These are phyloP conservation scores for Diuraphis noxia DNA, from an alignment of 1,140 invertebrate genomes.

Conservation along the genomic window DNA sequence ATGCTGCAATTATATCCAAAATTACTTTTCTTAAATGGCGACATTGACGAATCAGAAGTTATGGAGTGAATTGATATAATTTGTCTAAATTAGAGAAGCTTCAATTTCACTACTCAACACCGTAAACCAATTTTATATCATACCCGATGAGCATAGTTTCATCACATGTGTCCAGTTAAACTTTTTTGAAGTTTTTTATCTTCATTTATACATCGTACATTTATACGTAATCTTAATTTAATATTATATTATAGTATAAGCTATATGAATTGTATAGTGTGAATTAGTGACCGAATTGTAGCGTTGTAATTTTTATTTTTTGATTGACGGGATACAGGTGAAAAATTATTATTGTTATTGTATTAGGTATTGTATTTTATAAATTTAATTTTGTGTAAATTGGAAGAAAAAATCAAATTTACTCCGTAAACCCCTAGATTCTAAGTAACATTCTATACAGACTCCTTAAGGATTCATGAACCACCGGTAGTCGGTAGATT, in stretches of 20 bases:
- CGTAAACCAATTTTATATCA: not conserved
- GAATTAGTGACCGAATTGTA: too few species aligned
- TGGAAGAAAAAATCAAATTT: not conserved
- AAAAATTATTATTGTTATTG: too few species aligned
- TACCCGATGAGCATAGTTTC: not conserved
- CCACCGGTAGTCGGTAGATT: too few species aligned
- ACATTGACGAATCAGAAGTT: not conserved
- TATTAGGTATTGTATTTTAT: not conserved
- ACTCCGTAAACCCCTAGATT: not conserved
- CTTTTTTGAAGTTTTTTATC: too few species aligned
- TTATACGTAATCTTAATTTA: too few species aligned
- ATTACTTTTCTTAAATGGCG: conserved; percentile 13
- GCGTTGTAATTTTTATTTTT: too few species aligned
- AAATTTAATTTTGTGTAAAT: not conserved
- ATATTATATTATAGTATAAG: too few species aligned
- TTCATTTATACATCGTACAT: too few species aligned
- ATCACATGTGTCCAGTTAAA: too few species aligned
- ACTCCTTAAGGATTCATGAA: not conserved
- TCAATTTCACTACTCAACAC: not conserved
- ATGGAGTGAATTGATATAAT: not conserved
- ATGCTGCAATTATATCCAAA: not conserved
- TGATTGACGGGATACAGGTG: too few species aligned
- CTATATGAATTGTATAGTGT: too few species aligned
- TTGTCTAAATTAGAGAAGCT: not conserved
- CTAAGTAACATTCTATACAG: not conserved